Percentiles rank a stretch among this genome's conserved stretches.
Evolutionary conservation across 2,888 invertebrate genomes (phyloP).

Genomic region (Agrochola macilenta): DNA sequence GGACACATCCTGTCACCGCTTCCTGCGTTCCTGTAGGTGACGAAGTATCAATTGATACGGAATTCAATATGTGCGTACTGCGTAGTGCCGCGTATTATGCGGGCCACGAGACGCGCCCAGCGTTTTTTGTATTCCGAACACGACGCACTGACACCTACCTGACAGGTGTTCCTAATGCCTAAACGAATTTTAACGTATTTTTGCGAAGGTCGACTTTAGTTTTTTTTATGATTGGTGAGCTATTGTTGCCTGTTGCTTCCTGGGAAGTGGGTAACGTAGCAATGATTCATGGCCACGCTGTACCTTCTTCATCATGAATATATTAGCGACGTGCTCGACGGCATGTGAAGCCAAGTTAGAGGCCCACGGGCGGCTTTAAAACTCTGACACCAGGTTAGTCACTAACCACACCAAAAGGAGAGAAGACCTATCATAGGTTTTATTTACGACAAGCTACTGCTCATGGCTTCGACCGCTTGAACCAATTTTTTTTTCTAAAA

Average conservation of each 20-base stretch:
- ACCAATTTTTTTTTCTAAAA: no score
- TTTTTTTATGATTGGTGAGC: conserved; percentile 1
- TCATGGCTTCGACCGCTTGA: no score
- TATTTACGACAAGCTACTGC: neutral
- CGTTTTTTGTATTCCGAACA: conserved; percentile 79
- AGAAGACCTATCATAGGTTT: neutral
- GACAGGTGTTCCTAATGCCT: conserved; percentile 74
- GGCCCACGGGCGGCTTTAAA: no score
- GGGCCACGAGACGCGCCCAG: conserved; percentile 73
- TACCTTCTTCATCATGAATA: neutral
- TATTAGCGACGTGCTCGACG: neutral
- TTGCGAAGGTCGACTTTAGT: conserved; percentile 61
- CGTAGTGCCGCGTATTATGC: conserved; percentile 69
- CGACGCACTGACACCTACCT: conserved; percentile 77
- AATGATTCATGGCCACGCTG: conserved; percentile 8
- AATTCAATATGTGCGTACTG: conserved; percentile 83
- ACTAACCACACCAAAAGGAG: no score
- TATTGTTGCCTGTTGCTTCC: conserved; percentile 26
- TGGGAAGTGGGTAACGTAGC: neutral
- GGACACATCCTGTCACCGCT: conserved; percentile 78
- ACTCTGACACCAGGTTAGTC: no score
- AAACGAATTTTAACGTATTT: conserved; percentile 77
- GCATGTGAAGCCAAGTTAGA: no score
- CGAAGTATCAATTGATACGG: conserved; percentile 84
- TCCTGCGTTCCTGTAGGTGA: conserved; percentile 83